Base-by-base conservation (phyloP, 35 echinoderm and acorn worm species). In the Ptychodera flava region DNA sequence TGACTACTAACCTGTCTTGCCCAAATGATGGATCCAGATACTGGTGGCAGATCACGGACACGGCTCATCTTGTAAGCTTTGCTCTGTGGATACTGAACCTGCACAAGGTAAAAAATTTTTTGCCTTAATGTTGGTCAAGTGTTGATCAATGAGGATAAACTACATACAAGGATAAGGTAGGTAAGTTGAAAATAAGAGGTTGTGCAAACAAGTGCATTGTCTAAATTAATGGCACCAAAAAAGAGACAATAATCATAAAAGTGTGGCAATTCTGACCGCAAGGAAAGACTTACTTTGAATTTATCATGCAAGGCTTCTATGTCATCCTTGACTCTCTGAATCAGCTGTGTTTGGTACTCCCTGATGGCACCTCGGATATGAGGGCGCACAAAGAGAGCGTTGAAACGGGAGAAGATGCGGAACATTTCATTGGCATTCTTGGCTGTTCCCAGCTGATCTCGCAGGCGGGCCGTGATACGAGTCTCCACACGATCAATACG, bases 381-480 rank as follows among this genome's bases (percentile, higher is more conserved):
- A 83, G 95, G 95, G 6, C 95, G 92, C 22, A 98, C 95, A 92
- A 98, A 98, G 38, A 98, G 90, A 38, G 95, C 95, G 78, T 98
- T 98, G 92, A 98, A 98, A 78, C 95, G 95, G 12, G 95, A 98
- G 90, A 98, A 98, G 85, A 98, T 98, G 31, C 95, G 95, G 92
- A 98, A 98, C 95, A 98, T 98, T 88, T 98, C 95, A 32, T 98
- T 98, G 90, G 95, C 95, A 78, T 98, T 98, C 88, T 98, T 98
- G 27, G 95, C 95, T 35, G 95, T 98, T 29, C 95, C 95, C 0
- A 98, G 92, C 83, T 98, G 95, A 85, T 98, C 95, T 85, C 95
- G 92, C 31, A 98, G 95, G 81, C 95, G 95, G 31, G 95, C 95
- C 1, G 95, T 98, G 53, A 98, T 98, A 34, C 95, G 79, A 34